These are phyloP conservation scores for Poecilia gillii DNA, from an alignment of 2,797 vertebrate genomes.

Conservation along the genomic window DNA sequence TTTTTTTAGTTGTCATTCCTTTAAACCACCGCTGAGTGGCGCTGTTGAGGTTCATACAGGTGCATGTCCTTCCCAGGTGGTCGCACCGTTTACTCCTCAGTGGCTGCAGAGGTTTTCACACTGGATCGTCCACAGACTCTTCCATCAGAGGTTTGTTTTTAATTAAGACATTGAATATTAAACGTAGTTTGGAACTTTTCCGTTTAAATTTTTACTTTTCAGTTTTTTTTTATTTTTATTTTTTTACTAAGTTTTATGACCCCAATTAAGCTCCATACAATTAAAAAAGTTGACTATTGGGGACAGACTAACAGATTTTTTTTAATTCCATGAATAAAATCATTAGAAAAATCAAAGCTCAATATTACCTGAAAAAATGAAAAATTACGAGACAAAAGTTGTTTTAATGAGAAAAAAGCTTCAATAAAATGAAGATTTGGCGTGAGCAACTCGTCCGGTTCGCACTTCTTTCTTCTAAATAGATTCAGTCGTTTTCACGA, in stretches of 20 bases:
- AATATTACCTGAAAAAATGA: background rate
- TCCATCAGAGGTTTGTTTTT: constrained; percentile 87
- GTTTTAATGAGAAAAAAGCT: background rate
- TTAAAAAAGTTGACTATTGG: background rate
- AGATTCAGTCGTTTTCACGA: too few relatives aligned
- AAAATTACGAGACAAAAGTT: background rate
- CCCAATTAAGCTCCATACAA: too few relatives aligned
- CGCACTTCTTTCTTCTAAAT: too few relatives aligned
- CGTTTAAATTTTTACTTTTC: background rate
- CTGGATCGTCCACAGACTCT: constrained; percentile 80
- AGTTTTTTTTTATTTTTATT: too few relatives aligned
- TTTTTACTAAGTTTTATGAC: background rate
- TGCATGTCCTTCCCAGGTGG: constrained; percentile 67
- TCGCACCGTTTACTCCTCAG: constrained; percentile 80
- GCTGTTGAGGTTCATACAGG: constrained; percentile 19
- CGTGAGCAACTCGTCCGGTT: too few relatives aligned
- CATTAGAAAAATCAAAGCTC: background rate
- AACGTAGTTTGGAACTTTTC: background rate
- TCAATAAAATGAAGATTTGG: background rate
- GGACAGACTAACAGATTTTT: background rate
- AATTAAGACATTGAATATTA: background rate
- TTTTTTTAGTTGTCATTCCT: background rate
- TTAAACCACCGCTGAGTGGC: constrained; percentile 15
- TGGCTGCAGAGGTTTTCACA: constrained; percentile 78
- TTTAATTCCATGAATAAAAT: background rate